Percentiles rank a stretch among this genome's conserved stretches.
These are phyloP conservation scores for Palythoa grandiflora DNA, from an alignment of 92 coral and sea anemone species.

Conservation along the genomic window DNA sequence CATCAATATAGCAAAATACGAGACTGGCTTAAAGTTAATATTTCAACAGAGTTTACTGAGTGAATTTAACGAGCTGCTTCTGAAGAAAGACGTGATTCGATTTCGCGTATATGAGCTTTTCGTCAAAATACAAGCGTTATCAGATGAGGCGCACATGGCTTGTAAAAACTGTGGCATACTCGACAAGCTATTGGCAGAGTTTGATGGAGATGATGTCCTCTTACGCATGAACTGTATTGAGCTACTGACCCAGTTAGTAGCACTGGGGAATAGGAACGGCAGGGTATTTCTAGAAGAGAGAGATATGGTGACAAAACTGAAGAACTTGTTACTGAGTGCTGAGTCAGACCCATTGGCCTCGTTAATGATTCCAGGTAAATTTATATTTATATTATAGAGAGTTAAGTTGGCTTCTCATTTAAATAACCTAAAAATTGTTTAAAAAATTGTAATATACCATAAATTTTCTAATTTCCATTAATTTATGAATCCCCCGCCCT, in stretches of 20 bases:
- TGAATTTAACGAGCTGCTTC: slow-evolving; percentile 79
- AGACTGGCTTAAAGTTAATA: slow-evolving; percentile 82
- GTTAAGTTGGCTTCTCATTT: not conserved
- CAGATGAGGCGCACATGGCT: slow-evolving; percentile 66
- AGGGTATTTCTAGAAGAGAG: slow-evolving; percentile 78
- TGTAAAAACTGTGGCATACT: slow-evolving; percentile 74
- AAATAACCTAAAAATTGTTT: no score
- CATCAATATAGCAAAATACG: slow-evolving; percentile 78
- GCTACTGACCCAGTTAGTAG: slow-evolving; percentile 82
- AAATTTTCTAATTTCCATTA: no score
- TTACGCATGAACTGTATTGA: slow-evolving; percentile 91
- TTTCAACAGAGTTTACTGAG: slow-evolving; percentile 80
- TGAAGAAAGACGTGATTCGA: slow-evolving; percentile 76
- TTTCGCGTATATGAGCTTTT: slow-evolving; percentile 89
- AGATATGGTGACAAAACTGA: slow-evolving; percentile 73
- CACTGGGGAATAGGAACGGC: slow-evolving; percentile 72
- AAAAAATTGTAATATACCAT: no score
- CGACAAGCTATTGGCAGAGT: slow-evolving; percentile 76
- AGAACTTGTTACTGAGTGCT: slow-evolving; percentile 71
- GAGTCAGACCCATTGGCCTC: slow-evolving; percentile 79
- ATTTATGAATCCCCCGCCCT: no score
- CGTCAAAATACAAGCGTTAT: slow-evolving; percentile 70
- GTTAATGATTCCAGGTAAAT: slow-evolving; percentile 85
- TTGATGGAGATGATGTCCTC: slow-evolving; percentile 87
- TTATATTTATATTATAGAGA: not conserved